Evolutionary conservation across 30 jellyfish, hydroid and myxozoan species (phyloP).

Genomic region (Hydractinia echinata): DNA sequence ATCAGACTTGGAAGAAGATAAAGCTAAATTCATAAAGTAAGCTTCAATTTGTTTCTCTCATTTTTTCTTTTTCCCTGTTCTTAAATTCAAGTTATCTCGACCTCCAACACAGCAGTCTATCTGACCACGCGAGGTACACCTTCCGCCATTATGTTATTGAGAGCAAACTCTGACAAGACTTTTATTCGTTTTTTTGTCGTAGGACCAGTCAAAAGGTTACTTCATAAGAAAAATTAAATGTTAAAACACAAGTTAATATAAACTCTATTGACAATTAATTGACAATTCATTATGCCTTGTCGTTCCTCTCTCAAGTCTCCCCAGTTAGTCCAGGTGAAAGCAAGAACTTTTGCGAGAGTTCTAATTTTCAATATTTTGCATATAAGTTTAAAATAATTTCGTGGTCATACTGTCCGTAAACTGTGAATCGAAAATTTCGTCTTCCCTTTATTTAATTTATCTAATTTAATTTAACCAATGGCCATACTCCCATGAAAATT

Average conservation of each 20-base stretch:
- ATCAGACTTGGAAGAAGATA: conserved; percentile 38
- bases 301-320: too few species aligned
- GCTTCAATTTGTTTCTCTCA: background rate
- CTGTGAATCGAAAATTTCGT: too few species aligned
- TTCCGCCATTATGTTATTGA: background rate
- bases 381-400: too few species aligned
- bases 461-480: too few species aligned
- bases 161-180: background rate
- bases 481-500: too few species aligned
- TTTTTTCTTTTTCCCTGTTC: too few species aligned
- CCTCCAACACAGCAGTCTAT: background rate
- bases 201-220: background rate
- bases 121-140: background rate
- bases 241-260: background rate
- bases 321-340: too few species aligned
- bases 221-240: background rate
- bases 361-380: too few species aligned
- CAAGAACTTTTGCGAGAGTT: too few species aligned
- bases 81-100: background rate
- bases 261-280: background rate
- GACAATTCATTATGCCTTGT: too few species aligned
- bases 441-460: too few species aligned
- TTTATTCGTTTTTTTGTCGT: background rate
- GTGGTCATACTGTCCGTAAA: too few species aligned
- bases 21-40: conserved; percentile 74